Base-by-base conservation (phyloP, 1,140 invertebrate species). In the Diorhabda sublineata region DNA sequence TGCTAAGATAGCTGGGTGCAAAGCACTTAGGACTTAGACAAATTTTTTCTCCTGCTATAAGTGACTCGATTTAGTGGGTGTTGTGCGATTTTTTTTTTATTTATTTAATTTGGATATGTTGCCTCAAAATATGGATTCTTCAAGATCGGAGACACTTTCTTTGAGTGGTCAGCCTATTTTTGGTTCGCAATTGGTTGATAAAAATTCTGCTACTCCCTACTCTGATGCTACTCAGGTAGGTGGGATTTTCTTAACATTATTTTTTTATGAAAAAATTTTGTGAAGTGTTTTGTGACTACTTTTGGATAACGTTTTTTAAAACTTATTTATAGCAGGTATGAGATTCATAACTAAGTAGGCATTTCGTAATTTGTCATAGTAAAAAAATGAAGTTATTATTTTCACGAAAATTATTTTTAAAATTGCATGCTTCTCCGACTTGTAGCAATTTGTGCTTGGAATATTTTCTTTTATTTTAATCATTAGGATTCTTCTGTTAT, bases 191-290 rank as follows among this genome's bases (percentile, higher is more conserved):
- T 85, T 92, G 69, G 90, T 97, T 77, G 90, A 93, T 83, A 91
- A 94, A 83, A 92, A 93, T 82, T 96, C 95, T 8, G 85, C 89
- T 44, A 98, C 96, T 59, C 96, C 96, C 11, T 98, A 98, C 83
- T 94, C 95, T 70, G 96, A 98, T 86, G 95, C 95, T 57, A 98
- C 95, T 71, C 93, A 96, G 90, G 93, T 95, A 87, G 88, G 87
- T 82, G 67, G 26, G 52, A 58, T 44, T 45, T 47, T 59, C 43
- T 59, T 60, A 44, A 45, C n/a, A 8, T 8, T 8, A 8, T 52
- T 52, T 52, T n/a, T 6, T 8, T 8, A 52, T 8, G 47, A 52
- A 52, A 52, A 52, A 52, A 8, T 6, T 58, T 8, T 60, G 65
- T 67, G 65, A 6, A 67, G 65, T 67, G 64, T 45, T 56, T 42